These are phyloP conservation scores for Syngnathus typhle DNA, from an alignment of 2,113 vertebrate species.

Conservation along the genomic window DNA sequence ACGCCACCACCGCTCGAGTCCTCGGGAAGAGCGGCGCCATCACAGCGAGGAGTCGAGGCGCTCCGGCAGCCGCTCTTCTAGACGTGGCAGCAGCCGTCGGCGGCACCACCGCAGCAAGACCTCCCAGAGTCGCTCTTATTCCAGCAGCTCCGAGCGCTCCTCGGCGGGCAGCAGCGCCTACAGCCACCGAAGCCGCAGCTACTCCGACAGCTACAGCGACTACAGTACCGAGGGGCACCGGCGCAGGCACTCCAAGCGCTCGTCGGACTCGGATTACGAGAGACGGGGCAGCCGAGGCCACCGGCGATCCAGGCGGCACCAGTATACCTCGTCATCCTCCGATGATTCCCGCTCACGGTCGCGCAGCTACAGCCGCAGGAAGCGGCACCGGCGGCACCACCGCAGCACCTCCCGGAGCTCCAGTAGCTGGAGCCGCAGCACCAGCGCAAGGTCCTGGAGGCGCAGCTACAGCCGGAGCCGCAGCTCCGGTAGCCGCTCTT, in stretches of 20 bases:
- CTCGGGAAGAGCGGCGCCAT: conserved; percentile 74
- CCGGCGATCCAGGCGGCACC: conserved; percentile 77
- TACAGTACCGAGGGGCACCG: conserved; percentile 76
- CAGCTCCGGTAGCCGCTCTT: conserved; percentile 81
- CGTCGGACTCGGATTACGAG: conserved; percentile 88
- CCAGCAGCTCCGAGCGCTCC: conserved; percentile 86
- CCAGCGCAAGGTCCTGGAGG: conserved; percentile 84
- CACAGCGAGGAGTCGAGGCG: conserved; percentile 83
- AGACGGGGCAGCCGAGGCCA: conserved; percentile 72
- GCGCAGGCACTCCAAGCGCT: conserved; percentile 75
- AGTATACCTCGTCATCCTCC: conserved; percentile 80
- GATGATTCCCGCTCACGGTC: conserved; percentile 79
- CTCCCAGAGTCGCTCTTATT: conserved; percentile 80
- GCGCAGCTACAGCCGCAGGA: conserved; percentile 77
- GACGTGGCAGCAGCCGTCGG: conserved; percentile 68
- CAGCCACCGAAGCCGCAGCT: conserved; percentile 82
- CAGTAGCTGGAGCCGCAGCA: conserved; percentile 89
- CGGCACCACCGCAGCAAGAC: conserved; percentile 71
- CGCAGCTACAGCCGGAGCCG: conserved; percentile 90
- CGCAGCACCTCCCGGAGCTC: conserved; percentile 80
- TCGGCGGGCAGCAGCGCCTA: conserved; percentile 84
- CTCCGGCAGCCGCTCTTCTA: conserved; percentile 81
- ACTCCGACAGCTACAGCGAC: conserved; percentile 91
- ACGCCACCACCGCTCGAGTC: conserved; percentile 76
- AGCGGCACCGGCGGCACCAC: conserved; percentile 73